Conservation (phyloP, 2,797 vertebrate genomes). For the Tokudaia tokunoshimensis region DNA sequence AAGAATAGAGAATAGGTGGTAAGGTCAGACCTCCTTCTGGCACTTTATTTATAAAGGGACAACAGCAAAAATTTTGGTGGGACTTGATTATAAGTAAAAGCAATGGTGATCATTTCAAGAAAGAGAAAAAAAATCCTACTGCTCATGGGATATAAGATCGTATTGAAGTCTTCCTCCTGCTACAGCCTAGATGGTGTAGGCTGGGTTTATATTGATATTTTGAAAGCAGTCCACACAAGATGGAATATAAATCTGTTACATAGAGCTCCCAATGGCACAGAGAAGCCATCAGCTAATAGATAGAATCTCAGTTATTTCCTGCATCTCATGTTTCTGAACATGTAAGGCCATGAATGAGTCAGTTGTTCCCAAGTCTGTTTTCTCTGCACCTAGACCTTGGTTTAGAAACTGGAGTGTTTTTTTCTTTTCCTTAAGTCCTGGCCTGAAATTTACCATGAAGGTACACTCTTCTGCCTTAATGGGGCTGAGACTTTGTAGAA, state of each 20-base stretch:
- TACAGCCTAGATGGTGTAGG: constrained; percentile 26
- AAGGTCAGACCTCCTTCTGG: constrained; percentile 63
- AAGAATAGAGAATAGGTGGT: background rate
- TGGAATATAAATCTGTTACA: constrained; percentile 43
- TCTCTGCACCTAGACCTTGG: background rate
- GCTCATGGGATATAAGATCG: constrained; percentile 55
- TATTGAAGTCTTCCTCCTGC: constrained; percentile 12
- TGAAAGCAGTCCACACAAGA: constrained; percentile 47
- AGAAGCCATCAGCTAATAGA: background rate
- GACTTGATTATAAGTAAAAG: constrained; percentile 61
- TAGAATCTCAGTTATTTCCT: background rate
- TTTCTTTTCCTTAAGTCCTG: constrained; percentile 51
- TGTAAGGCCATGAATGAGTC: background rate
- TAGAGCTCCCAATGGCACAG: background rate
- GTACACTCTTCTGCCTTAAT: background rate
- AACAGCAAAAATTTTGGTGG: constrained; percentile 74
- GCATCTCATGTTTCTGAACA: background rate
- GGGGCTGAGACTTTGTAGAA: background rate
- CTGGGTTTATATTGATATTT: constrained; percentile 48
- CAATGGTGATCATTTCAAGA: constrained; percentile 53
- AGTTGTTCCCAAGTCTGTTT: background rate
- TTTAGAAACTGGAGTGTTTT: constrained; percentile 17
- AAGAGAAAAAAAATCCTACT: background rate
- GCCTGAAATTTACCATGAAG: background rate
- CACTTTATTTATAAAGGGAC: constrained; percentile 66